These are phyloP conservation scores for Numenius arquata DNA, from an alignment of 2,113 vertebrate genomes.

Conservation along the genomic window DNA sequence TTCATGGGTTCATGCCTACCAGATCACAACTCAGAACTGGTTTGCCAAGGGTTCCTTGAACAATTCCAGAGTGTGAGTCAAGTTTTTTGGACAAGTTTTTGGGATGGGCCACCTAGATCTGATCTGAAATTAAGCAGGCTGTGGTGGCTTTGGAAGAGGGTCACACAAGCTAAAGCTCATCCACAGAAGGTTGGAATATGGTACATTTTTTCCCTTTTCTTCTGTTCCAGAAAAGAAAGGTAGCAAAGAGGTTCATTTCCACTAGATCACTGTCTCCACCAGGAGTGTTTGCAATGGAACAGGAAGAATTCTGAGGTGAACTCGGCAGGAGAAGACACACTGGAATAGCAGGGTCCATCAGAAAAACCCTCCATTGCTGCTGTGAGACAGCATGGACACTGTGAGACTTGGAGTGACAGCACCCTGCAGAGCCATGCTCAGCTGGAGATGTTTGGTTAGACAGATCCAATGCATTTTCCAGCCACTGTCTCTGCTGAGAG, in stretches of 20 bases:
- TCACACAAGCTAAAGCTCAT: not conserved
- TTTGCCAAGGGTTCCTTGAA: not conserved
- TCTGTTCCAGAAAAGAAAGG: not conserved
- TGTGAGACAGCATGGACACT: not conserved
- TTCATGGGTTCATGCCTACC: not conserved
- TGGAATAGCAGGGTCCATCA: not conserved
- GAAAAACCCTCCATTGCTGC: not conserved
- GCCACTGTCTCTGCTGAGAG: constrained; percentile 1
- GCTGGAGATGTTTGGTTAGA: not conserved
- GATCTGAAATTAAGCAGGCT: not conserved
- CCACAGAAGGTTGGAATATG: not conserved
- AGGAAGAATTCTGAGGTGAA: not conserved
- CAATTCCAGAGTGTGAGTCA: not conserved
- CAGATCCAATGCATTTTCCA: not conserved
- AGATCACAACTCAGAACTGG: not conserved
- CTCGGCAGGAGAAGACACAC: not conserved
- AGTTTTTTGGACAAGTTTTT: not conserved
- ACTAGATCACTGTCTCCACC: not conserved
- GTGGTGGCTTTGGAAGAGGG: not conserved
- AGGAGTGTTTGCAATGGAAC: not conserved
- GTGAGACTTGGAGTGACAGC: not conserved
- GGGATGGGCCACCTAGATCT: not conserved
- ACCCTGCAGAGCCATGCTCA: not conserved
- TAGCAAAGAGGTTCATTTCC: not conserved
- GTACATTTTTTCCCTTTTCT: not conserved